Conservation (phyloP, 2,888 invertebrate species). For the Palloptera scutellata region DNA sequence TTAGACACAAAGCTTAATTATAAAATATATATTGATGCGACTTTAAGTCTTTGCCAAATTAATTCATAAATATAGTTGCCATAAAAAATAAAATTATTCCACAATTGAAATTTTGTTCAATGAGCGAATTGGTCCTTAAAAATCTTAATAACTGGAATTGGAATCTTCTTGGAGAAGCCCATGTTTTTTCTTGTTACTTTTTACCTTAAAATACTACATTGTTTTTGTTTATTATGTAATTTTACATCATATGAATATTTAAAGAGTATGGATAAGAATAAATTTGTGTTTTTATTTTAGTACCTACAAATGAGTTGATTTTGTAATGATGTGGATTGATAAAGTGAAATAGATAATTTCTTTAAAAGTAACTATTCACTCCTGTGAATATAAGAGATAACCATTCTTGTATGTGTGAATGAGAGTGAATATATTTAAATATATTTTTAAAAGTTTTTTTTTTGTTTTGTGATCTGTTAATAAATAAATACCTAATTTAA, state of each 20-base stretch:
- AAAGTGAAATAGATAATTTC: no score
- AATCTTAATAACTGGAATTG: constrained; percentile 37
- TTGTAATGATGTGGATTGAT: no score
- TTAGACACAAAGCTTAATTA: no score
- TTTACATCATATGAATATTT: no score
- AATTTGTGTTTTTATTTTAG: no score
- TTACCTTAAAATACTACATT: constrained; percentile 16
- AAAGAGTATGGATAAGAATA: no score
- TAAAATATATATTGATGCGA: neutral
- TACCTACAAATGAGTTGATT: no score
- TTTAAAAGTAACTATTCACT: no score
- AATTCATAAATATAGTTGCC: constrained; percentile 13
- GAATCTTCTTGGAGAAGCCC: constrained; percentile 40
- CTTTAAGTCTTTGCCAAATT: neutral
- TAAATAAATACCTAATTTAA: no score
- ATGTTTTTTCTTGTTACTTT: constrained; percentile 30
- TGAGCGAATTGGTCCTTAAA: constrained; percentile 44
- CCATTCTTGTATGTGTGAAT: neutral
- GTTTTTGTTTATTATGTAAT: neutral
- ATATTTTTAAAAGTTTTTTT: neutral
- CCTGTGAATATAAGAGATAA: neutral
- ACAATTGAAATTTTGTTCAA: constrained; percentile 17
- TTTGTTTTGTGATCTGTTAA: neutral
- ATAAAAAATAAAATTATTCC: constrained; percentile 11
- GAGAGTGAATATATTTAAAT: neutral